Conservation (phyloP, 2,888 invertebrate genomes). For the Steinernema scapterisci region DNA sequence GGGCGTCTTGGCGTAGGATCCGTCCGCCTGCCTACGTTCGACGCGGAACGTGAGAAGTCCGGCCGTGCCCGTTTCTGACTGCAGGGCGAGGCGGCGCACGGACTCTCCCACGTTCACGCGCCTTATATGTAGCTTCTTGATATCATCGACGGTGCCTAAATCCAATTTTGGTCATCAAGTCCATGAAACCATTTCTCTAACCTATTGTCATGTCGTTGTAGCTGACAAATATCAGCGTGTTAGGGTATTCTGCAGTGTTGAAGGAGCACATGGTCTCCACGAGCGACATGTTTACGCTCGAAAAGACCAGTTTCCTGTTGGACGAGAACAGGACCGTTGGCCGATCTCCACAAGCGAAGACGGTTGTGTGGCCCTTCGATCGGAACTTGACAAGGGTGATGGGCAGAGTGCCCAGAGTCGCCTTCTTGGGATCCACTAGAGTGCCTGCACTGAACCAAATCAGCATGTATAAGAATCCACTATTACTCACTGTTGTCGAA, state of each 20-base stretch:
- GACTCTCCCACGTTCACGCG: slow-evolving; percentile 93
- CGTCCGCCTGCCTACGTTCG: slow-evolving; percentile 73
- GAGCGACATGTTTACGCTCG: slow-evolving; percentile 71
- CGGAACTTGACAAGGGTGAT: slow-evolving; percentile 86
- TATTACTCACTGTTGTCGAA: slow-evolving; percentile 68
- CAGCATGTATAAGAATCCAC: not conserved
- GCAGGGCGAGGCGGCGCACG: slow-evolving; percentile 88
- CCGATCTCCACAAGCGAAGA: slow-evolving; percentile 97
- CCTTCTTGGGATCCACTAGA: slow-evolving; percentile 87
- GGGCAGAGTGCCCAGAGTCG: slow-evolving; percentile 91
- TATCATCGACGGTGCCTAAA: slow-evolving; percentile 58
- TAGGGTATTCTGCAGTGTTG: slow-evolving; percentile 88
- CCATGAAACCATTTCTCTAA: not conserved
- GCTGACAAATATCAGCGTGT: slow-evolving; percentile 81
- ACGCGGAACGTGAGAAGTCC: slow-evolving; percentile 88
- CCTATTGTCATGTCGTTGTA: slow-evolving; percentile 84
- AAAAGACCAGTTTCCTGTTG: slow-evolving; percentile 73
- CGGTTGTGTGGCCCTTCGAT: slow-evolving; percentile 77
- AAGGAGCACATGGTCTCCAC: slow-evolving; percentile 96
- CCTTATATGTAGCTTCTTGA: slow-evolving; percentile 70
- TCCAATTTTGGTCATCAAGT: too few relatives aligned
- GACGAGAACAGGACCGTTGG: slow-evolving; percentile 97
- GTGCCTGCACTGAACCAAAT: slow-evolving; percentile 56
- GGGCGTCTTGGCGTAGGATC: not conserved
- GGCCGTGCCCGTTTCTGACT: slow-evolving; percentile 87